Base-by-base conservation (phyloP, 35 echinoderm and acorn worm species). In the Lytechinus variegatus region DNA sequence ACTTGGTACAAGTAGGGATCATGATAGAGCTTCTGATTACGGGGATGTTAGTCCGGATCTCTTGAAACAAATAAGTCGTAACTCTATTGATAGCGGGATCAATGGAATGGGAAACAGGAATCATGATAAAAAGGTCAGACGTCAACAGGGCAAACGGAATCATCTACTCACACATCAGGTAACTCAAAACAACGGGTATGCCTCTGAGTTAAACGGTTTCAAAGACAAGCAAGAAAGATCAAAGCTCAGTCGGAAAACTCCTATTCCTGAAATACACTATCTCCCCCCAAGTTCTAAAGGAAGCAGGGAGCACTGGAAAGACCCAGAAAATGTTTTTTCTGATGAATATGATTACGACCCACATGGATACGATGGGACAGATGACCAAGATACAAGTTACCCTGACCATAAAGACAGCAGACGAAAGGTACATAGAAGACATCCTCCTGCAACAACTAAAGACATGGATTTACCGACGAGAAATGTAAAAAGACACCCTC, bases 221-320 rank as follows among this genome's bases (percentile, higher is more conserved):
- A 24, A 79, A n/a, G 66, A 24, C 66, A 79, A 24, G 6, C 66
- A 19, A 79, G 21, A 79, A 24, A 79, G 66, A 79, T 79, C 66
- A 16, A 79, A 24, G 24, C 66, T 5, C 19, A 79, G 6, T 79
- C 19, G n/a, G 66, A 79, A 24, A 8, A 79, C 88, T 90, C 11
- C 88, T 54, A 21, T 90, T 90, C 88, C 88, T 90, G 29, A 90
- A 90, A 90, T 90, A 90, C 33, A 90, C 12, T 90, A 90, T 54
- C 9, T 90, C 13, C 88, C 29, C 14, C 88, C 88, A 21, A 90
- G 88, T 54, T 27, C 88, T 90, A 79, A 79, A 79, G 21, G 56
- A 28, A 53, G n/a, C 58, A 94, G 27, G n/a, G 28, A 71, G 60
- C 10, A 44, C 52, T 44, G 29, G 10, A 44, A 90, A 54, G 52